A percentile compares a stretch with the other conserved stretches of the same genome.
Evolutionary conservation across 2,888 invertebrate species (phyloP).

Genomic region (Cantharis flavilabris): DNA sequence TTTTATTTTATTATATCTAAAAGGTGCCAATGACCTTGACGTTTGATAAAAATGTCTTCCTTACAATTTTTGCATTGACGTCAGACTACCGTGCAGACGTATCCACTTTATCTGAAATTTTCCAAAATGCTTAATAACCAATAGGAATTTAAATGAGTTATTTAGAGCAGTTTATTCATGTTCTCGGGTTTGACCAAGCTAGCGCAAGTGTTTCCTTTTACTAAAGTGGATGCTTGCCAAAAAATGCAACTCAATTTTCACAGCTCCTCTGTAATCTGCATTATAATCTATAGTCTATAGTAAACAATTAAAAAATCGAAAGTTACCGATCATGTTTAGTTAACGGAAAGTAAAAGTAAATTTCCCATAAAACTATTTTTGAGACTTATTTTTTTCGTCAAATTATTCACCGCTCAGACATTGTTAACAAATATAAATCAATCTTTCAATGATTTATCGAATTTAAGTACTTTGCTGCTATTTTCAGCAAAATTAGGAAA

Average conservation of each 20-base stretch:
- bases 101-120: constrained; percentile 23
- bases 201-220: constrained; percentile 4
- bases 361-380: background rate
- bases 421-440: background rate
- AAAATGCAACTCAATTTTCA: background rate
- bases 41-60: background rate
- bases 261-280: background rate
- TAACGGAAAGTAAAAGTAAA: background rate
- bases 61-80: constrained; percentile 11
- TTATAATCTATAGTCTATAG: background rate
- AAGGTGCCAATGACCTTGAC: background rate
- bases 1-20: background rate
- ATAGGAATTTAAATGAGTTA: constrained; percentile 29
- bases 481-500: background rate
- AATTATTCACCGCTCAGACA: background rate
- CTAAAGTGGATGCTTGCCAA: constrained; percentile 19
- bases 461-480: background rate
- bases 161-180: constrained; percentile 31
- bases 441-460: background rate
- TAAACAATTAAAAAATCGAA: background rate
- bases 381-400: background rate
- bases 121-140: constrained; percentile 30
- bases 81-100: constrained; percentile 15
- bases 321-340: background rate
- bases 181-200: constrained; percentile 2